phyloP scores from a whole-genome alignment of 2,797 vertebrate species.

The Oreochromis mossambicus region DNA sequence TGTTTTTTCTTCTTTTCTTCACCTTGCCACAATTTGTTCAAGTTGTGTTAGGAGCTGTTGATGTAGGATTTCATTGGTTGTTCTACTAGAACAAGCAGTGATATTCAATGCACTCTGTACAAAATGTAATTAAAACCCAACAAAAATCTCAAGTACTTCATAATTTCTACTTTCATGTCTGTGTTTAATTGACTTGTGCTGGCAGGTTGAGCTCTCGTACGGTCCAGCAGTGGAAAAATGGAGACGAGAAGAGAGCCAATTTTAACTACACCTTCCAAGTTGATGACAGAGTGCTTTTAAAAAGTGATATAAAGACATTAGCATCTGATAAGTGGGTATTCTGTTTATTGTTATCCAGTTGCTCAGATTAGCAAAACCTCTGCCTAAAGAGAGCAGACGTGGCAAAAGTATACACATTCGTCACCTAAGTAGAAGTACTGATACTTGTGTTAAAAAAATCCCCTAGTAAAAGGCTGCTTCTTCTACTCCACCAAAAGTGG shows the following conservation, averaged over 20 bases:
- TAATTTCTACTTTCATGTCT: not conserved
- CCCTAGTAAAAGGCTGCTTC: not conserved
- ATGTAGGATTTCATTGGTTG: conserved; percentile 24
- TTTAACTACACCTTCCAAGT: not conserved
- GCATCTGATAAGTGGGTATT: not conserved
- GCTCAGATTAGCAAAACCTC: not conserved
- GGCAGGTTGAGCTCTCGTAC: not conserved
- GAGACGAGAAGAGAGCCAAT: not conserved
- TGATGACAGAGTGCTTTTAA: not conserved
- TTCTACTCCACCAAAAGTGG: not conserved
- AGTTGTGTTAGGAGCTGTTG: conserved; percentile 34
- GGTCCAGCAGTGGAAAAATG: not conserved
- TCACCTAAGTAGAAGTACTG: not conserved
- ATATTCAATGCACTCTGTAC: not conserved
- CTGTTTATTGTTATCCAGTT: not conserved
- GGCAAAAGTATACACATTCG: not conserved
- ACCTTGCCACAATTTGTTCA: conserved; percentile 65
- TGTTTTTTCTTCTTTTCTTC: conserved; percentile 54
- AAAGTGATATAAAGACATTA: not conserved
- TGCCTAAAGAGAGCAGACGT: not conserved
- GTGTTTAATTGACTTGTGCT: not conserved
- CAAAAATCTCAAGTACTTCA: not conserved
- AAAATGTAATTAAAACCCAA: not conserved
- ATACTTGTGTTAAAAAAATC: too few relatives aligned
- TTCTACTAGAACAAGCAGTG: not conserved